Base-by-base conservation (phyloP, 2,888 invertebrate species). In the Adineta ricciae region DNA sequence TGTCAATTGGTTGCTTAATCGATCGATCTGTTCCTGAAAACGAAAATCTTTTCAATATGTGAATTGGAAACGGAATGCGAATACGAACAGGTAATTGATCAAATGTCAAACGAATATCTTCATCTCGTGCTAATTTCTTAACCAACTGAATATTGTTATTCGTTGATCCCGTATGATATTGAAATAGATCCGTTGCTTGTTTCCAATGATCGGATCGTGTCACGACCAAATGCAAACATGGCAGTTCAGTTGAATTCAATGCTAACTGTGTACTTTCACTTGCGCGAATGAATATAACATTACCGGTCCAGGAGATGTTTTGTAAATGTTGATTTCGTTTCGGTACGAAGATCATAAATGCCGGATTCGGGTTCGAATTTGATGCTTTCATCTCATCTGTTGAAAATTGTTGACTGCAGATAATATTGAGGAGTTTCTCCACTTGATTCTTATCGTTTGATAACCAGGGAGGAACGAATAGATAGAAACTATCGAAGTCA, bases 251-350 rank as follows among this genome's bases (percentile, higher is more conserved):
- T 16, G 41, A 78, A 78, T 78, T 78, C n/a, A 78, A 41, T 41
- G 78, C 78, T 78, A 78, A 41, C 41, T 78, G 9, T 38, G 78
- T 78, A 78, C 78, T 78, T 41, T 38, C 41, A 78, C 78, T 78
- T 2, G 78, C n/a, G 11, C 41, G 38, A 41, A 78, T 41, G n/a
- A 41, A 24, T 24, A 78, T 9, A 41, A 41, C n/a, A 5, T 78
- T 19, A 19, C 41, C 38, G 1, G 38, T n/a, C 78, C 78, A 78
- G 24, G 2, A 9, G 2, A 19, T 9, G 14, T 38, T 38, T 24
- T 78, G 38, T n/a, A 24, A 41, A n/a, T 9, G 1, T 8, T 24
- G 4, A 38, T 41, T 78, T 78, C 41, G 38, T 41, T 78, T 78
- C 8, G 78, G 78, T 21, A 78, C 8, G 41, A 78, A 78, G 7